Conservation (phyloP, 2,888 invertebrate species). For the Drosophila lacicola region DNA sequence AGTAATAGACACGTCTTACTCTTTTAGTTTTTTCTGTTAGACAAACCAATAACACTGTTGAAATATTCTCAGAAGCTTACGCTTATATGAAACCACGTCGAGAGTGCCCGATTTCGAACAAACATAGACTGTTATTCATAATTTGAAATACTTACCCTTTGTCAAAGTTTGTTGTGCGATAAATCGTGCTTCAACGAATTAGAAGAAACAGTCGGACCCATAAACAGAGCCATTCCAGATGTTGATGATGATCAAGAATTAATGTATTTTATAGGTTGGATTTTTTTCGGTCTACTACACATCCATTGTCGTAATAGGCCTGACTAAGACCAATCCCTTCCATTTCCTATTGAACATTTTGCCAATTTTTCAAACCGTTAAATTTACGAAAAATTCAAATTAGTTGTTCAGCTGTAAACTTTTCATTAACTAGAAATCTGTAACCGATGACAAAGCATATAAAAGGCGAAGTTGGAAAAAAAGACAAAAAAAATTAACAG, state of each 20-base stretch:
- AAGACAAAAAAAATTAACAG: conserved; percentile 23
- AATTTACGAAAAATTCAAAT: conserved; percentile 73
- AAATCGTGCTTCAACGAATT: too few relatives aligned
- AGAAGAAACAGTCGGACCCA: too few relatives aligned
- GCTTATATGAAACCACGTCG: too few relatives aligned
- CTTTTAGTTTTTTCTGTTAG: conserved; percentile 20
- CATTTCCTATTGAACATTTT: conserved; percentile 16
- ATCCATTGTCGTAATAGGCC: too few relatives aligned
- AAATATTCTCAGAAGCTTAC: neutral
- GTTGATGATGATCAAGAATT: too few relatives aligned
- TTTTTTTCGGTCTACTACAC: too few relatives aligned
- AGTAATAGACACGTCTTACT: conserved; percentile 49
- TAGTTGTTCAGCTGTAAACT: conserved; percentile 61
- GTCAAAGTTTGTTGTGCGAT: too few relatives aligned
- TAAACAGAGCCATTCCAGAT: too few relatives aligned
- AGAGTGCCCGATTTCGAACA: too few relatives aligned
- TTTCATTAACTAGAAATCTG: conserved; percentile 28
- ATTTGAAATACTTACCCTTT: too few relatives aligned
- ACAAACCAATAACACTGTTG: conserved; percentile 5
- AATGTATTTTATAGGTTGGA: too few relatives aligned
- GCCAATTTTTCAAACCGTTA: conserved; percentile 73
- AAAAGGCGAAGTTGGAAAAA: conserved; percentile 17
- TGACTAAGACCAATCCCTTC: conserved; percentile 3
- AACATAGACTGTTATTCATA: too few relatives aligned
- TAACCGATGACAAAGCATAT: conserved; percentile 50